Percentiles rank a stretch among this genome's conserved stretches.
Conservation (phyloP, 1,140 invertebrate genomes). For the Ptiloglossa arizonensis region DNA sequence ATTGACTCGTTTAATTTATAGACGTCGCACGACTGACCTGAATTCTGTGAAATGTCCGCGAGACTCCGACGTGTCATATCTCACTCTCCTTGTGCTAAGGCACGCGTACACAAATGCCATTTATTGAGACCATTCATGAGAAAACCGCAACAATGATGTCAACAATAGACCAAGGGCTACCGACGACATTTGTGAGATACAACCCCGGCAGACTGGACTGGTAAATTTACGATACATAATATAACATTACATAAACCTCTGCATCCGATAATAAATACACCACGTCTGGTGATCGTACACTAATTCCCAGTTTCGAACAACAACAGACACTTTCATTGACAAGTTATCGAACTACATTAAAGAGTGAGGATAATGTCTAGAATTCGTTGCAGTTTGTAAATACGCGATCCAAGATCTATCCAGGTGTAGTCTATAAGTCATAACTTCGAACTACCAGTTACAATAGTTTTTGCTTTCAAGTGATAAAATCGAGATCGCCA, state of each 20-base stretch:
- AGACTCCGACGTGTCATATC: not conserved
- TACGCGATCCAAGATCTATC: too few relatives aligned
- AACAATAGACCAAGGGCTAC: not conserved
- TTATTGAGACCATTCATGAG: constrained; percentile 19
- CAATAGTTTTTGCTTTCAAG: too few relatives aligned
- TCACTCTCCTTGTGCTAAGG: not conserved
- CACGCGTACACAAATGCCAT: not conserved
- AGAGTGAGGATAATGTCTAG: too few relatives aligned
- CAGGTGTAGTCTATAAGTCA: too few relatives aligned
- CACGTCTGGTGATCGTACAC: too few relatives aligned
- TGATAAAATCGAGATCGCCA: too few relatives aligned
- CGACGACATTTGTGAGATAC: not conserved
- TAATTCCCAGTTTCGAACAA: too few relatives aligned
- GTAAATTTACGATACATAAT: constrained; percentile 24
- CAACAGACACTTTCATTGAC: too few relatives aligned
- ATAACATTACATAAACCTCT: not conserved
- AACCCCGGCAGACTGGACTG: not conserved
- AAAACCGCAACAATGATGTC: constrained; percentile 9
- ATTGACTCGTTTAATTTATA: constrained; percentile 26
- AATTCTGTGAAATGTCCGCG: constrained; percentile 19
- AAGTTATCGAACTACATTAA: too few relatives aligned
- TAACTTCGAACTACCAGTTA: too few relatives aligned
- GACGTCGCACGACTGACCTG: constrained; percentile 28
- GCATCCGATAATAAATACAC: too few relatives aligned
- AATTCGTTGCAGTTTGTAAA: too few relatives aligned